Evolutionary conservation across 2,113 vertebrate genomes (phyloP), one percentile per base, ranked within the genome.

Genomic region (Mormoops blainvillei): DNA sequence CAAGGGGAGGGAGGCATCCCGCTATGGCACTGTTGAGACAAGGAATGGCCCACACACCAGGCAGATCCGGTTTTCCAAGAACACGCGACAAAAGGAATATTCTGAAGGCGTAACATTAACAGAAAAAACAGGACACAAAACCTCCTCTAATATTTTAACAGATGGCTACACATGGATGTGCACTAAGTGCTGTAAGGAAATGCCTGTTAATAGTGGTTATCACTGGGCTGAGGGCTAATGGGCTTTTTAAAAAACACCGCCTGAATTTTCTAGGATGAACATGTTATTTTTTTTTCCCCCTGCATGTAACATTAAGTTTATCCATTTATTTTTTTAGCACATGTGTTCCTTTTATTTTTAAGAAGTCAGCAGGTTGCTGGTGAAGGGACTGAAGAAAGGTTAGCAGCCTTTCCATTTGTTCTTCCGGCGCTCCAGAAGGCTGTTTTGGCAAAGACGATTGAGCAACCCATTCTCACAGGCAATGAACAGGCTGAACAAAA

Each of bases 181-280:
- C 22, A 22, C 9, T 7, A 16, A 65, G 43, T 5, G 1, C 33
- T 4, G 5, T 5, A 56, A 45, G 4, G 33, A 92, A 84, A 54
- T 6, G 28, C 16, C 7, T 26, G 14, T 7, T 56, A 38, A 38
- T 4, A 78, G 73, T n/a, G 41, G 52, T 61, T 31, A 45, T 43
- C 26, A 61, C 48, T 50, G 43, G 7, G 43, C 63, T 36, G 11
- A 52, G 1, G 11, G 38, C 3, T 48, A 18, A 78, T 10, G 7
- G 36, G 61, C 54, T 63, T 50, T 31, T 65, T 20, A 52, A 43
- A 54, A 61, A 54, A 36, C 16, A 56, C 14, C 76, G 74, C 20
- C 52, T 9, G 0, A 20, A 38, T 85, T 82, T 86, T 89, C 85
- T 70, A 91, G 56, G 95, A 70, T 74, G 43, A 83, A 48, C 15